Base-by-base conservation (phyloP, 2,888 invertebrate species). In the Pseudeuparius sepicola region DNA sequence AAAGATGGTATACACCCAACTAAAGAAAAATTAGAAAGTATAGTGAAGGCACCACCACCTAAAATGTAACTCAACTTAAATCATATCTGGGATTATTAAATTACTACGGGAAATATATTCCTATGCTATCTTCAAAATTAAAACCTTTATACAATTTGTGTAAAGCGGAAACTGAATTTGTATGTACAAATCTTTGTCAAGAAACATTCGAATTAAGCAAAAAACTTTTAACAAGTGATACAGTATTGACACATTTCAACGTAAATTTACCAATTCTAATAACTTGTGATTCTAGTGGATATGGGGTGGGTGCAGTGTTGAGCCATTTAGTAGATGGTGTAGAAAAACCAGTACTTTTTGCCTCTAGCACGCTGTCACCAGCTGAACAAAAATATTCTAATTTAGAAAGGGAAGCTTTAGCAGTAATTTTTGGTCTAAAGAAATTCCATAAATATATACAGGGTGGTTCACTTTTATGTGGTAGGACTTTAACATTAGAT, bases 351-450 rank as follows among this genome's bases (percentile, higher is more conserved):
- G 34, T 42, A 6, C 7, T 43, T 27, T 46, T 43, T 29, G 36
- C 39, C n/a, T 46, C 37, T 39, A 10, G 20, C 40, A 47, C 52
- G 2, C 37, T 56, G 14, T 44, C 46, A 2, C 37, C 37, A 24
- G 46, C 53, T 5, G 56, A 59, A 40, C 47, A 52, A 33, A 54
- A 50, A 25, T 55, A 57, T 40, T 49, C 53, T 2, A 48, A 50
- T 2, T 48, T 57, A 7, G 50, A 57, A 35, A 44, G 44, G 17
- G 56, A 58, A 40, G 52, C 53, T 1, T 42, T 57, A 26, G 51
- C 54, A 4, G 55, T 57, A 38, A 52, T 47, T 39, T 58, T 50
- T 49, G 52, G 47, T 1, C 44, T 53, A 4, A 46, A 43, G 15
- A 53, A 50, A 27, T 57, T 55, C n/a, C n/a, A n/a, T n/a, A n/a